Base-by-base conservation (phyloP, 2,888 invertebrate species). In the Nycteola revayana region DNA sequence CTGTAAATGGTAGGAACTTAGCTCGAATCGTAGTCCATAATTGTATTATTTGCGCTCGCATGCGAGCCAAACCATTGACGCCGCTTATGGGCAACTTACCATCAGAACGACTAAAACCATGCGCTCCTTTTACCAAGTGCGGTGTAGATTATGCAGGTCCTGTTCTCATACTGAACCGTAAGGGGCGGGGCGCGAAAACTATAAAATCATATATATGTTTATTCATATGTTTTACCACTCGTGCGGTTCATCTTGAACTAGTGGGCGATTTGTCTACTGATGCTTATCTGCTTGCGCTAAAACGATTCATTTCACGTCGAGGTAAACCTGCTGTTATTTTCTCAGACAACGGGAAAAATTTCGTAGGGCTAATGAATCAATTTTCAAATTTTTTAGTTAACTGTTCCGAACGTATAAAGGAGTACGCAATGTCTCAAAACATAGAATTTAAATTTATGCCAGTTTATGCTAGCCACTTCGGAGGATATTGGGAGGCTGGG, bases 241-340 rank as follows among this genome's bases (percentile, higher is more conserved):
- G 27, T 18, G 27, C 27, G 4, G 9, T 24, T 2, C 24, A 24
- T 7, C 24, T 24, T 7, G 24, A 24, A 30, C 10, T 23, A 22
- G 29, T 30, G 6, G 22, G 22, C 5, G 10, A 22, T 21, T 23
- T 30, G 29, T 30, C 29, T 23, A 30, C 29, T 22, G 29, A 30
- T n/a, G 22, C 10, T 8, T 22, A 22, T 30, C 29, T 30, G 10
- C 22, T 30, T 9, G 9, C 22, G 9, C 21, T 29, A 21, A 29
- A 29, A 28, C 10, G 28, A 14, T 14, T 28, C 7, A 17, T 14
- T 11, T 28, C 28, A 28, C 28, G 28, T 10, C 3, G 28, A n/a
- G 18, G 18, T 18, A 18, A 18, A 6, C 18, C 18, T 3, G 6
- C 18, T 6, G 18, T 5, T 5, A 18, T 18, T 5, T 18, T 5